Evolutionary conservation across 1,140 invertebrate species (phyloP).

Genomic region (Aricia agestis): DNA sequence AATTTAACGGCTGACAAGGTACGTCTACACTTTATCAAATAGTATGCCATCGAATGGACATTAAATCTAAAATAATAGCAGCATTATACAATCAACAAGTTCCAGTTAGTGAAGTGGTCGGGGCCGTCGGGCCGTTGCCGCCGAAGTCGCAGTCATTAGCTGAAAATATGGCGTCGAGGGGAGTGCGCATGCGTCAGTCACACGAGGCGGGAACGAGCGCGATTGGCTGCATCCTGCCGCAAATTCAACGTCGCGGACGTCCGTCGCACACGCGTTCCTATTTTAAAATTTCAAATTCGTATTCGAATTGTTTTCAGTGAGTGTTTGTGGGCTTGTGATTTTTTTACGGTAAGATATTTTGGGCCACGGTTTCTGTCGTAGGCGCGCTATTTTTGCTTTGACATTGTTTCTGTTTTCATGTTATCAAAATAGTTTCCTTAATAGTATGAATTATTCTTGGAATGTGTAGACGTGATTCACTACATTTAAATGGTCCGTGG

Average conservation of each 20-base stretch:
- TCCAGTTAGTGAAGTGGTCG: conserved; percentile 6
- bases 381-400: conserved; percentile 1
- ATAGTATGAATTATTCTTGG: conserved; percentile 9
- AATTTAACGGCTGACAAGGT: not conserved
- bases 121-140: not conserved
- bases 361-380: not conserved
- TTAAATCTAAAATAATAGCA: conserved; percentile 13
- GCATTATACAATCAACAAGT: conserved; percentile 15
- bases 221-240: conserved; percentile 59
- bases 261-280: conserved; percentile 41
- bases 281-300: conserved; percentile 33
- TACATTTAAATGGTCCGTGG: not conserved
- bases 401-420: not conserved
- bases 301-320: conserved; percentile 25
- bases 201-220: conserved; percentile 47
- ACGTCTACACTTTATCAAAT: not conserved
- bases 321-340: conserved; percentile 25
- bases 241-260: conserved; percentile 58
- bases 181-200: conserved; percentile 42
- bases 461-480: not conserved
- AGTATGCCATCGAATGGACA: not conserved
- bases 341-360: conserved; percentile 17
- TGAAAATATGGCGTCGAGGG: conserved; percentile 33
- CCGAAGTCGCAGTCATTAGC: conserved; percentile 24
- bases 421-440: conserved; percentile 2